Evolutionary conservation across 2,797 vertebrate species (phyloP), one percentile per base, ranked within the genome.

Genomic region (Odontamblyopus lacepedii): DNA sequence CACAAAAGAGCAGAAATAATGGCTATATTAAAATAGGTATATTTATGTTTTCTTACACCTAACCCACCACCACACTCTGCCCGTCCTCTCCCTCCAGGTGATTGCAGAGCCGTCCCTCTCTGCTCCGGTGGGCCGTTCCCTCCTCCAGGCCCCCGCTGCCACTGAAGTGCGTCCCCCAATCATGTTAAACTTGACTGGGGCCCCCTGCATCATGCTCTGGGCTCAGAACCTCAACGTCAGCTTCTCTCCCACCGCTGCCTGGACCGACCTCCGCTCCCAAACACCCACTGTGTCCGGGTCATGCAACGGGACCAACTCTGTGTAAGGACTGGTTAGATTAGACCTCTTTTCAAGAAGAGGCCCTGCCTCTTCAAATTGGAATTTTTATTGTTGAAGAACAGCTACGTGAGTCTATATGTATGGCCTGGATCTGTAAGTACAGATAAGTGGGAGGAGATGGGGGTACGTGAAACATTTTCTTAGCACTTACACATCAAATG

Each of bases 141-240:
- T 97, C 69, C 94, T 97, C 51, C 94, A 95, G 0, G 27, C 1
- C 0, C 50, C 6, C 0, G 30, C 1, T 0, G 0, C 44, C 0
- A 0, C 1, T 38, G 35, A 38, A 0, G 72, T 89, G 5, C 91
- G 84, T 41, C 72, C 91, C 0, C 96, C 95, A 0, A 84, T 97
- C 78, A 85, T 86, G 60, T 95, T 84, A 59, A 94, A 92, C 27
- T 6, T 0, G 0, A 71, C 80, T 0, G 56, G 44, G 0, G 3
- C 1, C 4, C 90, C 95, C 0, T 94, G 94, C 77, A 96, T 98
- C 67, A 93, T 98, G 81, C 92, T 97, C 11, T 98, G 95, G 96
- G 95, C 95, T 50, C 87, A 93, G 77, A 94, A 89, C 63, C 92
- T 98, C 75, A 90, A 48, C 0, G 63, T 97, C 80, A 77, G 72